phyloP scores from a whole-genome alignment of 2,888 invertebrate genomes.

The Thera obeliscata region DNA sequence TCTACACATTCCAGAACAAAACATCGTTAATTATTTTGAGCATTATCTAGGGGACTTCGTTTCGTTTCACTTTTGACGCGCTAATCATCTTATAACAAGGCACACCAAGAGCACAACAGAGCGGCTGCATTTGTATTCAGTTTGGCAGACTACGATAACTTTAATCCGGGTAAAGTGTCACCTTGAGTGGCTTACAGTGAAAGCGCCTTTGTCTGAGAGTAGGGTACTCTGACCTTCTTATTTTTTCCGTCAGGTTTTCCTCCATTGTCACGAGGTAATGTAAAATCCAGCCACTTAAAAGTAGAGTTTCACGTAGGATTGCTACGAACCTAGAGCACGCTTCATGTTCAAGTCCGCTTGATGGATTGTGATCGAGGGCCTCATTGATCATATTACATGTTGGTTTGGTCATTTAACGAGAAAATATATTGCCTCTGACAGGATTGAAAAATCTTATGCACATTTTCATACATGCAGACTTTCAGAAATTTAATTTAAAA shows the following conservation, averaged over 20 bases:
- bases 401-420: constrained; percentile 70
- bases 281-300: constrained; percentile 71
- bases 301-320: constrained; percentile 63
- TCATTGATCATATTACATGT: constrained; percentile 76
- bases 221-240: constrained; percentile 74
- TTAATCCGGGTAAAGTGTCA: constrained; percentile 83
- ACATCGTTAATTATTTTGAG: background rate
- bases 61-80: constrained; percentile 37
- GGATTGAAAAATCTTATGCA: constrained; percentile 51
- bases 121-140: constrained; percentile 80
- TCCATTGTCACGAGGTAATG: constrained; percentile 72
- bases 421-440: constrained; percentile 57
- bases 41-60: constrained; percentile 17
- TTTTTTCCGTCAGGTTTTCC: constrained; percentile 75
- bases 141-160: constrained; percentile 81
- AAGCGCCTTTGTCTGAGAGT: constrained; percentile 78
- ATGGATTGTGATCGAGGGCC: constrained; percentile 78
- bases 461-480: background rate
- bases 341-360: constrained; percentile 59
- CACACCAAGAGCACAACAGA: constrained; percentile 54
- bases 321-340: constrained; percentile 59
- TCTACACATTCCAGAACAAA: background rate
- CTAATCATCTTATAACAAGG: constrained; percentile 61
- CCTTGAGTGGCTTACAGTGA: constrained; percentile 80
- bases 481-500: constrained; percentile 7